Evolutionary conservation across 1,140 invertebrate genomes (phyloP).

Genomic region (Dysdera silvatica): DNA sequence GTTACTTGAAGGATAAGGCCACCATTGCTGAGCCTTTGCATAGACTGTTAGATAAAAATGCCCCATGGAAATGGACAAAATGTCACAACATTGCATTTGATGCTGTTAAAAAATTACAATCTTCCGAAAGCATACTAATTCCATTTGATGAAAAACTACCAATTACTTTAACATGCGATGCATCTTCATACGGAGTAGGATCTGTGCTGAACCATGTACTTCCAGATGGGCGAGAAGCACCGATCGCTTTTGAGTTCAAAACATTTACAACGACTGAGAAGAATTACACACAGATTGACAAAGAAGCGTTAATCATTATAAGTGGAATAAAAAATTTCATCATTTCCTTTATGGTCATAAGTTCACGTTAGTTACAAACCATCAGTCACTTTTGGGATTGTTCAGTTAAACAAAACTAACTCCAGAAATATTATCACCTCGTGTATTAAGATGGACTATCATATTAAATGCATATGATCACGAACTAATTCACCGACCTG

Average conservation of each 20-base stretch:
- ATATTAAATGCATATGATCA: slow-evolving; percentile 40
- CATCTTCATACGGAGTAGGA: slow-evolving; percentile 42
- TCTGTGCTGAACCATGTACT: slow-evolving; percentile 44
- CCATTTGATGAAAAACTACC: not conserved
- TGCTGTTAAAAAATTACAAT: not conserved
- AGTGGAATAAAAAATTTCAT: slow-evolving; percentile 47
- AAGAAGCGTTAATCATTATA: slow-evolving; percentile 48
- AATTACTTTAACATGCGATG: slow-evolving; percentile 38
- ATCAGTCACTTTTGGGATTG: slow-evolving; percentile 44
- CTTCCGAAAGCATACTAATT: not conserved
- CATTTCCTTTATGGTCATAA: slow-evolving; percentile 48
- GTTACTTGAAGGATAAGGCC: slow-evolving; percentile 44
- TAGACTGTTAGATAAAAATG: slow-evolving; percentile 31
- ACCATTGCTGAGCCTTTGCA: slow-evolving; percentile 40
- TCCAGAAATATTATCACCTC: too few relatives aligned
- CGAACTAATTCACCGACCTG: slow-evolving; percentile 37
- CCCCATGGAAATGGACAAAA: not conserved
- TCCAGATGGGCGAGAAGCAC: slow-evolving; percentile 40
- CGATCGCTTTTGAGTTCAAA: slow-evolving; percentile 45
- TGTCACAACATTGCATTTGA: not conserved
- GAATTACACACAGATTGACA: slow-evolving; percentile 51
- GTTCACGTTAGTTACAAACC: slow-evolving; percentile 46
- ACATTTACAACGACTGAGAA: slow-evolving; percentile 43
- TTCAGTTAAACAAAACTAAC: too few relatives aligned
- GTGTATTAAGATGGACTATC: slow-evolving; percentile 43